A percentile compares a stretch with the other conserved stretches of the same genome.
Evolutionary conservation across 2,888 invertebrate genomes (phyloP).

Genomic region (Dioctria rufipes): DNA sequence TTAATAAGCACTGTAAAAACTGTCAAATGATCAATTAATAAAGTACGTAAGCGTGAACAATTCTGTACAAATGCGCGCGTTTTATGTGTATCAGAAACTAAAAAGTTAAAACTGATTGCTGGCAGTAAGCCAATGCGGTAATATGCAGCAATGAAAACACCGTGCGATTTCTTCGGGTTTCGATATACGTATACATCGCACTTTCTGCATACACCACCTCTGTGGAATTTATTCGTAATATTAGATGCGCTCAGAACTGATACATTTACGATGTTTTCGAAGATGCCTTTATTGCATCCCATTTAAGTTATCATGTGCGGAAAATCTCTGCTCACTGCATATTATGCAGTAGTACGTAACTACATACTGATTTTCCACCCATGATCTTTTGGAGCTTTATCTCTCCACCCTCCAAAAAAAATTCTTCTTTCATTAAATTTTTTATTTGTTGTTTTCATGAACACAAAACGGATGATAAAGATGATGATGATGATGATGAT

Average conservation of each 20-base stretch:
- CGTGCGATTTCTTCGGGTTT: slow-evolving; percentile 7
- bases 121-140: slow-evolving; percentile 45
- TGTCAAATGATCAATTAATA: slow-evolving; percentile 56
- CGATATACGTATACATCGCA: slow-evolving; percentile 2
- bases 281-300: slow-evolving; percentile 28
- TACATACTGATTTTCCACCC: not conserved
- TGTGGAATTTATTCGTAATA: slow-evolving; percentile 35
- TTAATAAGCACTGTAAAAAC: slow-evolving; percentile 50
- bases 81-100: slow-evolving; percentile 16
- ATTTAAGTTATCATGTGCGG: slow-evolving; percentile 30
- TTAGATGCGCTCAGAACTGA: slow-evolving; percentile 17
- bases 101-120: slow-evolving; percentile 35
- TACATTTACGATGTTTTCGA: slow-evolving; percentile 50
- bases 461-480: not conserved
- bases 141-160: slow-evolving; percentile 29
- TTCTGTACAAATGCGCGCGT: slow-evolving; percentile 31
- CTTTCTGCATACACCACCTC: too few relatives aligned
- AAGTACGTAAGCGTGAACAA: slow-evolving; percentile 56
- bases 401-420: not conserved
- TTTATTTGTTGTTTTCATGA: too few relatives aligned
- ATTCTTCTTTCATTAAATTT: not conserved
- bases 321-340: not conserved
- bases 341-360: not conserved
- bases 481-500: not conserved
- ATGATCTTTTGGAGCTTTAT: slow-evolving; percentile 4